These are phyloP conservation scores for Nephrocerus scutellatus DNA, from an alignment of 2,888 invertebrate genomes.

Conservation along the genomic window DNA sequence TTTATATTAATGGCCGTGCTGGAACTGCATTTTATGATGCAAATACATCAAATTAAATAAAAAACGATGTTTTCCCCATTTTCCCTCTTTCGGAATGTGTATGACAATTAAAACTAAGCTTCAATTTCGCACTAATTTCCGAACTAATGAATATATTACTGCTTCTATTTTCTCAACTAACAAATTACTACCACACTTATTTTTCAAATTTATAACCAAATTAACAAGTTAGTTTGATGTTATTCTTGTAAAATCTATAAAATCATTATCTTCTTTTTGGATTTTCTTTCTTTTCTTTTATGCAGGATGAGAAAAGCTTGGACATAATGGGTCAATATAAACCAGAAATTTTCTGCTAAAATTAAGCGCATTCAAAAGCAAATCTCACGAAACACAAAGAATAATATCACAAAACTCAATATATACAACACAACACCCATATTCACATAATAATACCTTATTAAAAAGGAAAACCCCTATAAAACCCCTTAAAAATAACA, in stretches of 20 bases:
- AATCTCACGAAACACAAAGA: constrained; percentile 17
- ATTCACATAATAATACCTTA: neutral
- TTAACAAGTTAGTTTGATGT: neutral
- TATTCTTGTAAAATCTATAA: too few relatives aligned
- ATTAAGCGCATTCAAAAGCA: constrained; percentile 17
- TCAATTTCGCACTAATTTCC: constrained; percentile 3
- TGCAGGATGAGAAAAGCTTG: constrained; percentile 64
- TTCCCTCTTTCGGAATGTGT: too few relatives aligned
- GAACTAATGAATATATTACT: constrained; percentile 12
- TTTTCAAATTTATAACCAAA: constrained; percentile 20
- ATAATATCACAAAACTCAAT: constrained; percentile 15
- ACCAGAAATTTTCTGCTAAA: constrained; percentile 72
- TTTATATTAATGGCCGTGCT: too few relatives aligned
- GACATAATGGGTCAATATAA: constrained; percentile 73
- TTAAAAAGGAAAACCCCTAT: constrained; percentile 5
- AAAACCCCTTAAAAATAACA: constrained; percentile 4
- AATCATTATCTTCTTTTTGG: constrained; percentile 14
- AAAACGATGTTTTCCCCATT: too few relatives aligned
- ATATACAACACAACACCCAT: constrained; percentile 17
- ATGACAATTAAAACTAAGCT: too few relatives aligned
- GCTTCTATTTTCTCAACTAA: too few relatives aligned
- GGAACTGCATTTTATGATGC: too few relatives aligned
- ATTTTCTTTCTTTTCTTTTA: constrained; percentile 39
- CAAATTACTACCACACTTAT: constrained; percentile 20
- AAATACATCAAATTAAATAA: too few relatives aligned